Evolutionary conservation across 2,113 vertebrate species (phyloP).

Genomic region (Sminthopsis crassicaudata): DNA sequence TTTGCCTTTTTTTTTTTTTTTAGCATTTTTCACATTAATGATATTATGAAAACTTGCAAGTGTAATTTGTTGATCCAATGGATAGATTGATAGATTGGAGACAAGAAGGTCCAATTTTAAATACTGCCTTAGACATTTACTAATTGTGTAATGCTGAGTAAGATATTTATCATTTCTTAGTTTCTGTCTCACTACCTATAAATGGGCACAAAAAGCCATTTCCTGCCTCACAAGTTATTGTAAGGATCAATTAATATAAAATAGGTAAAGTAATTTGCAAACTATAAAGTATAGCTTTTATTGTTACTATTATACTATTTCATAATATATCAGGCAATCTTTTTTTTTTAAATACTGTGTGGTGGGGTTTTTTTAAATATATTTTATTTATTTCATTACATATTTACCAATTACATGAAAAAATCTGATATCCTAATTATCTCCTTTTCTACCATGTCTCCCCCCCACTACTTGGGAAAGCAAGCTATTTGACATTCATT

Average conservation of each 20-base stretch:
- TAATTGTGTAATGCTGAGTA: neutral
- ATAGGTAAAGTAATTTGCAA: neutral
- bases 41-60: neutral
- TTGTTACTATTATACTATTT: neutral
- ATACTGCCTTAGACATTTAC: neutral
- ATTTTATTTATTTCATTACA: neutral
- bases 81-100: neutral
- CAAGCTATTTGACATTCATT: neutral
- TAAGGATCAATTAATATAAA: neutral
- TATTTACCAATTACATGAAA: neutral
- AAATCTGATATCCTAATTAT: neutral
- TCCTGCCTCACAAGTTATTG: neutral
- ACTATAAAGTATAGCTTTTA: neutral
- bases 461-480: neutral
- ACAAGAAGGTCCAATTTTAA: neutral
- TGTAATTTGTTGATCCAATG: neutral
- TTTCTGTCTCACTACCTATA: neutral
- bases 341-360: neutral
- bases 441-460: neutral
- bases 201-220: neutral
- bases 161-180: neutral
- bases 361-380: neutral
- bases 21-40: neutral
- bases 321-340: neutral
- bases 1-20: neutral